Conservation (phyloP, 2,797 vertebrate species). For the Acanthiza pusilla region DNA sequence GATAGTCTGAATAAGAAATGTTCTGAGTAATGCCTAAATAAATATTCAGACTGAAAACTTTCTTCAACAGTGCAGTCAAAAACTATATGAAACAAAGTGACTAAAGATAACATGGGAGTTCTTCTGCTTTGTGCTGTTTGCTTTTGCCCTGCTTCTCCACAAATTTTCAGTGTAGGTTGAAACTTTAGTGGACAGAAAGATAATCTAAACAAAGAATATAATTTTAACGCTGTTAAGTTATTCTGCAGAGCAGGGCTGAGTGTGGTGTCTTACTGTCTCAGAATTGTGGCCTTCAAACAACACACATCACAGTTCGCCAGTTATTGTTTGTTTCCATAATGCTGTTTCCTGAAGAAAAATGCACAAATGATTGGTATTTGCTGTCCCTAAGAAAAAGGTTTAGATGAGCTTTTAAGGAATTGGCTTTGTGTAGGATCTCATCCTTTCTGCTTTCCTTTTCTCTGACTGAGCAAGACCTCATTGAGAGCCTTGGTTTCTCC, state of each 20-base stretch:
- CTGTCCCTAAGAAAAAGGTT: not conserved
- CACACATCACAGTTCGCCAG: not conserved
- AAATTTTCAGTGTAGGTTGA: not conserved
- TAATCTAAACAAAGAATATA: not conserved
- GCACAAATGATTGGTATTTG: rapidly evolving
- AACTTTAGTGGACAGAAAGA: not conserved
- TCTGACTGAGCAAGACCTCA: not conserved
- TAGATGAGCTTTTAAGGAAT: not conserved
- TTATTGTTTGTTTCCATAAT: not conserved
- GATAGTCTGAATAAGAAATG: not conserved
- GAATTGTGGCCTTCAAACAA: not conserved
- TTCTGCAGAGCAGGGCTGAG: not conserved
- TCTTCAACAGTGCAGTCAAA: not conserved
- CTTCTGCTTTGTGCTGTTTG: not conserved
- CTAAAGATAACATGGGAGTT: not conserved
- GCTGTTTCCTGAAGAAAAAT: not conserved
- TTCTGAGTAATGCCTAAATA: not conserved
- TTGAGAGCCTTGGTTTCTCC: not conserved
- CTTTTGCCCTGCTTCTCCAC: not conserved
- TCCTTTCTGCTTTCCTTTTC: not conserved
- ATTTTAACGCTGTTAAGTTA: not conserved
- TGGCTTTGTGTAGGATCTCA: not conserved
- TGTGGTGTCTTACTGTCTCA: not conserved
- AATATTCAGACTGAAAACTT: not conserved
- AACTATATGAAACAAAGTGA: not conserved